Base-by-base conservation (phyloP, 2,797 vertebrate species). In the Coilia nasus region DNA sequence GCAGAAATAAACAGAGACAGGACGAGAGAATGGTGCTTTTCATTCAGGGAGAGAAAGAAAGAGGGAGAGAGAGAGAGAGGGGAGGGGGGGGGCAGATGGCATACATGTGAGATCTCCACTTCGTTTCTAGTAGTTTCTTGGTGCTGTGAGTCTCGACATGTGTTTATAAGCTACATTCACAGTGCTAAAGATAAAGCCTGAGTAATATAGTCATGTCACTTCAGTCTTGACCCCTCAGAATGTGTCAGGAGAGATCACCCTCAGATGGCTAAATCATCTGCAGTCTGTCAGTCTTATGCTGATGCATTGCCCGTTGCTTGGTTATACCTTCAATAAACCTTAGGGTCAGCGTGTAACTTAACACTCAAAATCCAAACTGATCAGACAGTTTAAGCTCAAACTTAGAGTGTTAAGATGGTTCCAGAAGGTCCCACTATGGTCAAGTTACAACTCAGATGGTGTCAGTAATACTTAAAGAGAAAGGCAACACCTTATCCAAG, bases 401-500 rank as follows among this genome's bases (percentile, higher is more conserved):
- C 81, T 85, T 25, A 67, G 28, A 87, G 86, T 82, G 7, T 83
- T 28, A 50, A 81, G 47, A 81, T 47, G 67, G 3, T 44, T 44
- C 82, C 80, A 62, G 78, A 64, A 62, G 62, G 71, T 46, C 25
- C 0, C 44, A 71, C 14, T 14, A 10, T n/a, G 11, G 57, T 87
- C 47, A n/a, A 7, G 47, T 85, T 85, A 85, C 75, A 87, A 31
- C 78, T 81, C 47, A 50, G 71, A 81, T 21, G 12, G 59, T 82
- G 81, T 67, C 44, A 75, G 81, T 25, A 83, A 28, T 67, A 35
- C 41, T 71, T 46, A 9, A 19, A 15, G 71, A 67, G 86, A 47
- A 83, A 87, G 28, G 3, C 31, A 81, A 87, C 64, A 85, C 81
- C 81, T 64, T 64, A 64, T 12, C 62, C 62, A 67, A 67, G 62